phyloP scores from a whole-genome alignment of 2,888 invertebrate genomes.

The Ennomos quercinarius region DNA sequence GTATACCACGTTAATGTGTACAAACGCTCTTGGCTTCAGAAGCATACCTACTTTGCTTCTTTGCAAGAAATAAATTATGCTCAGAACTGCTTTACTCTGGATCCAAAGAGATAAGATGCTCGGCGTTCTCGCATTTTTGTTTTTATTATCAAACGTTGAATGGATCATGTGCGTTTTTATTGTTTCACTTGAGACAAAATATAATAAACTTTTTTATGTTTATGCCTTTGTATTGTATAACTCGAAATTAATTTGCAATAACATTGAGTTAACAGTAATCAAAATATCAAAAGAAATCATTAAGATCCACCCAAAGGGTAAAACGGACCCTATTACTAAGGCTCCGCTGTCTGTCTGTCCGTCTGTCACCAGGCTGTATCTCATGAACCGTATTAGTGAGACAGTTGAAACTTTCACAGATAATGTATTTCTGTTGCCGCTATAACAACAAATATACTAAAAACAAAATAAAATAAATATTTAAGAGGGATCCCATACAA shows the following conservation, averaged over 20 bases:
- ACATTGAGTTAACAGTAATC: constrained; percentile 1
- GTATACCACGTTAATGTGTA: constrained; percentile 79
- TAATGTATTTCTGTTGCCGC: too few relatives aligned
- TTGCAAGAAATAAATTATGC: constrained; percentile 81
- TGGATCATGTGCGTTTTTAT: constrained; percentile 38
- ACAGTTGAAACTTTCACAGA: too few relatives aligned
- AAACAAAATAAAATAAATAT: too few relatives aligned
- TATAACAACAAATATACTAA: too few relatives aligned
- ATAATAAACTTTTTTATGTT: constrained; percentile 30
- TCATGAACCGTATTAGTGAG: too few relatives aligned
- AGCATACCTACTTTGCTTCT: constrained; percentile 76
- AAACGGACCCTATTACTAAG: too few relatives aligned
- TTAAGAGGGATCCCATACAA: too few relatives aligned
- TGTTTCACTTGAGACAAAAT: constrained; percentile 34
- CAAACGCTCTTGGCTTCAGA: constrained; percentile 76
- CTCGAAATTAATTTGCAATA: constrained; percentile 21
- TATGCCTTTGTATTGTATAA: constrained; percentile 19
- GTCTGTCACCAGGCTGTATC: too few relatives aligned
- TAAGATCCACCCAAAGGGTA: too few relatives aligned
- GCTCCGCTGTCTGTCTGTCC: too few relatives aligned
- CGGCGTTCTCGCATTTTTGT: constrained; percentile 32
- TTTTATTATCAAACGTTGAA: constrained; percentile 39
- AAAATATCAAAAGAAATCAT: background rate
- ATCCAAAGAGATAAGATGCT: constrained; percentile 67
- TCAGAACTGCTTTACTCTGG: constrained; percentile 65